A percentile compares a stretch with the other conserved stretches of the same genome.
Evolutionary conservation across 2,888 invertebrate genomes (phyloP).

Genomic region (Coecobrya sp.): DNA sequence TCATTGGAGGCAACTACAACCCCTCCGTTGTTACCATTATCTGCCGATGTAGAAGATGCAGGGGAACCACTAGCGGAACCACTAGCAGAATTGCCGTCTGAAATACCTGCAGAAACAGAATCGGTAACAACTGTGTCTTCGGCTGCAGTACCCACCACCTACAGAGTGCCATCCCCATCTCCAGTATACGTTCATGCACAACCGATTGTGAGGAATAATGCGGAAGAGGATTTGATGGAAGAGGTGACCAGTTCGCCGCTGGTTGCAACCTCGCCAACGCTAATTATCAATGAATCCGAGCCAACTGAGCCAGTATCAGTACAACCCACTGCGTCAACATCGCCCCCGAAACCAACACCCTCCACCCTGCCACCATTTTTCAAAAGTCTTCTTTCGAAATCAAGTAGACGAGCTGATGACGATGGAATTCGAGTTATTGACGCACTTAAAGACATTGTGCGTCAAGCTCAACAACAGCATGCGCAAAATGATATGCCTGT

Average conservation of each 20-base stretch:
- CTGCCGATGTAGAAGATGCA: conserved; percentile 40
- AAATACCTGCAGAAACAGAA: not conserved
- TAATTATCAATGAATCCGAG: conserved; percentile 40
- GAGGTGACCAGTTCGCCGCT: conserved; percentile 38
- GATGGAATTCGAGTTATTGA: conserved; percentile 85
- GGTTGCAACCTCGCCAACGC: conserved; percentile 43
- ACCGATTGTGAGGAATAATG: conserved; percentile 65
- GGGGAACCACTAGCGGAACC: too few relatives aligned
- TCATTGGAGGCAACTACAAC: conserved; percentile 60
- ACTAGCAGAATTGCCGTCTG: not conserved
- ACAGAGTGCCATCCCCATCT: conserved; percentile 39
- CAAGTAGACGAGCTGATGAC: conserved; percentile 74
- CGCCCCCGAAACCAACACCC: conserved; percentile 89
- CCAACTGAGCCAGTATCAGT: conserved; percentile 85
- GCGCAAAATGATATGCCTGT: conserved; percentile 66
- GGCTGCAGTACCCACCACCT: conserved; percentile 26
- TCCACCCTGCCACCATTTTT: conserved; percentile 89
- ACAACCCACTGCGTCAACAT: conserved; percentile 88
- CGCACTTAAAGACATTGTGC: conserved; percentile 85
- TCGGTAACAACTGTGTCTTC: conserved; percentile 36
- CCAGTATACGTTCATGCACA: conserved; percentile 70
- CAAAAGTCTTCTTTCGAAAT: conserved; percentile 46
- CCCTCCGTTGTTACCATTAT: not conserved
- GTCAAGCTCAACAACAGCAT: conserved; percentile 85
- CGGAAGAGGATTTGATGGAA: conserved; percentile 50